Evolutionary conservation across 1,140 invertebrate species (phyloP), one percentile per base, ranked within the genome.

Genomic region (Euborellia annulipes): DNA sequence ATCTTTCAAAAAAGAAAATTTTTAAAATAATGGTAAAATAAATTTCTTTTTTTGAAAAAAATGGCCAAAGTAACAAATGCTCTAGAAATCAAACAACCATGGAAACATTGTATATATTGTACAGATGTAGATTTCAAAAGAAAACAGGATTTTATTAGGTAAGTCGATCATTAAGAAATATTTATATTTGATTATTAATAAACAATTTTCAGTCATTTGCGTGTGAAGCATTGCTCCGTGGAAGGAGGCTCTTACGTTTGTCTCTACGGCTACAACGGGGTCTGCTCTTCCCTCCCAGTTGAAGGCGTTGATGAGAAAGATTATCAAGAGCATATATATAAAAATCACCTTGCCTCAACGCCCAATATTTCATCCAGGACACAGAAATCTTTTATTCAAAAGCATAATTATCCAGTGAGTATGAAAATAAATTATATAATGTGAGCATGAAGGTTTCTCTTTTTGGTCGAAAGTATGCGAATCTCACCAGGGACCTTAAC

Each of bases 221-320:
- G 82, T 50, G 75, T 79, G 42, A 73, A 76, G 46, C 89, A 93
- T 58, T 89, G 85, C 60, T 78, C 80, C 4, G 77, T 78, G 54
- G 87, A 92, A 66, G 87, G 88, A 50, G 86, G 86, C 30, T 88
- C 86, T 4, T 86, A 78, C 62, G 75, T 91, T 8, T 93, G 87
- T 60, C 78, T 78, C 54, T 92, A 92, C 74, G 89, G 87, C 19
- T 76, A 81, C 55, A 91, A 92, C 66, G 76, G 74, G 14, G 82
- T 92, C 8, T 93, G 88, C 59, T 76, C 78, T 21, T 84, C 82
- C 41, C 63, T 92, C 47, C 87, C 88, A 2, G 66, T 90, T 57
- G 86, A 91, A 64, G 87, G 88, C 50, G 83, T 92, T 43, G 82
- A 78, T 52, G 85, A 88, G 65, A 73, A 78, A 38, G 87, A 91